phyloP scores from a whole-genome alignment of 2,888 invertebrate genomes.

The Meteorus cinctellus region DNA sequence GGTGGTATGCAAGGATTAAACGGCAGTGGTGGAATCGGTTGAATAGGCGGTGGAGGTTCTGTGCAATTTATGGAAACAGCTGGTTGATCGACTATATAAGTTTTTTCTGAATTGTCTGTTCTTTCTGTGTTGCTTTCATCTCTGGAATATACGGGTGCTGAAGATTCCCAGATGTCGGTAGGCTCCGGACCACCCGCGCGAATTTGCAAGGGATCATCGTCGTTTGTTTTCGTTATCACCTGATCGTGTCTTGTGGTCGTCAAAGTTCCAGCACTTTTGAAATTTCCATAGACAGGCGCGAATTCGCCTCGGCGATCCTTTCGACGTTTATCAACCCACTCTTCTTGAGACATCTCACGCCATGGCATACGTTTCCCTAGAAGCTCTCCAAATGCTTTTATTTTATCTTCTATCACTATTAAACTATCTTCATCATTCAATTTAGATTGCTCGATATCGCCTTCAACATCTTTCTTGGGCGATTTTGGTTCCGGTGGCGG shows the following conservation, averaged over 20 bases:
- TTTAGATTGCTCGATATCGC: constrained; percentile 40
- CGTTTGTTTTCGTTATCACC: constrained; percentile 31
- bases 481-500: constrained; percentile 46
- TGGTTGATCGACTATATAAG: not conserved
- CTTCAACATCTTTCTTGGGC: constrained; percentile 43
- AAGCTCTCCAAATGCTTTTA: constrained; percentile 66
- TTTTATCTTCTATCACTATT: constrained; percentile 64
- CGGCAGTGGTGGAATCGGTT: constrained; percentile 34
- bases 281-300: constrained; percentile 77
- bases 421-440: constrained; percentile 56
- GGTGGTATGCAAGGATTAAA: constrained; percentile 45
- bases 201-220: constrained; percentile 49
- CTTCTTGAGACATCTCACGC: constrained; percentile 83
- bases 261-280: constrained; percentile 56
- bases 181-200: constrained; percentile 48
- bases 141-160: constrained; percentile 17
- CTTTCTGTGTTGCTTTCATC: not conserved
- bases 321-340: constrained; percentile 85
- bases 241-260: constrained; percentile 40
- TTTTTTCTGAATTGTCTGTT: not conserved
- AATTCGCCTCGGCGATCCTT: constrained; percentile 84
- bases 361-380: constrained; percentile 74
- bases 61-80: constrained; percentile 10
- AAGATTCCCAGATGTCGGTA: constrained; percentile 51
- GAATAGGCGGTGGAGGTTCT: not conserved